Percentiles rank a stretch among this genome's conserved stretches.
These are phyloP conservation scores for Oeneis ivallda DNA, from an alignment of 2,888 invertebrate species.

Conservation along the genomic window DNA sequence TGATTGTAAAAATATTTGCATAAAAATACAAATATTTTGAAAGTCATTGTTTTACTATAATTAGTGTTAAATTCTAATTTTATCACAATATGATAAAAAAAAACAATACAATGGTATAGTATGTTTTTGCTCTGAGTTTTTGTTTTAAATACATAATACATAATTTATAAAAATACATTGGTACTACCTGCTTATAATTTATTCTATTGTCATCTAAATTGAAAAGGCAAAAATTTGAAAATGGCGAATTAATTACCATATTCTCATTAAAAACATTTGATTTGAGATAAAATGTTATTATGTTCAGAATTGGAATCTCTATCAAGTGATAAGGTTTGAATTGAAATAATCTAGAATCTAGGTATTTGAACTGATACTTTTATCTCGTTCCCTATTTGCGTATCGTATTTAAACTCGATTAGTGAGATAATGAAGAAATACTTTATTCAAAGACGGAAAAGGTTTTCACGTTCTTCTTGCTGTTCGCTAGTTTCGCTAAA, in stretches of 20 bases:
- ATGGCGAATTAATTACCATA: neutral
- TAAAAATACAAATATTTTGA: neutral
- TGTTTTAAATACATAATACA: no score
- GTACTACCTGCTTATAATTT: neutral
- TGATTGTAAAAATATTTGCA: neutral
- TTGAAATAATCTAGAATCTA: conserved; percentile 5
- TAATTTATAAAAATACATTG: neutral
- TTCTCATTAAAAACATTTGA: neutral
- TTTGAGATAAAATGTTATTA: neutral
- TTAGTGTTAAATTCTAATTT: neutral
- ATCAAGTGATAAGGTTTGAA: neutral
- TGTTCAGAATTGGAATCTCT: neutral
- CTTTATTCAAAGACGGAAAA: neutral
- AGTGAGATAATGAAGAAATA: conserved; percentile 1
- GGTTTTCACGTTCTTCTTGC: neutral
- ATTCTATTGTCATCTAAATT: neutral
- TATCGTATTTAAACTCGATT: conserved; percentile 8
- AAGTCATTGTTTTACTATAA: neutral
- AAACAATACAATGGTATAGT: neutral
- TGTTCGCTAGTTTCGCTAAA: no score
- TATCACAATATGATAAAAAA: conserved; percentile 2
- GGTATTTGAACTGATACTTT: conserved; percentile 12
- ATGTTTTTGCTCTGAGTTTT: no score
- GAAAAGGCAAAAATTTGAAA: neutral
- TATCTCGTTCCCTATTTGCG: conserved; percentile 10